These are phyloP conservation scores for Limnothrissa miodon DNA, from an alignment of 2,113 vertebrate species.

Conservation along the genomic window DNA sequence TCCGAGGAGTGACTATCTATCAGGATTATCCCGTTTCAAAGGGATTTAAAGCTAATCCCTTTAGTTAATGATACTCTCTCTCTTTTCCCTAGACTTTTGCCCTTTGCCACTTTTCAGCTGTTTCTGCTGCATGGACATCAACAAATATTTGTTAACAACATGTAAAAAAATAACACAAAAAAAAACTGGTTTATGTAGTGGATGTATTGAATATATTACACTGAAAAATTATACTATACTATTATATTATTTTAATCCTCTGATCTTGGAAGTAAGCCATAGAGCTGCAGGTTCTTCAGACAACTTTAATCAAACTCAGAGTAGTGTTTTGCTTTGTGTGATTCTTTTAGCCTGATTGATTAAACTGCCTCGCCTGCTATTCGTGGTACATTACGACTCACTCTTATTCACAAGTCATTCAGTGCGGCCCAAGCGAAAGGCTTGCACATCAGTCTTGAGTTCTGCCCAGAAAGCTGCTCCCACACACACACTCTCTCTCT, in stretches of 20 bases:
- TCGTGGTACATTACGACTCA: neutral
- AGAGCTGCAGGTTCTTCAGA: neutral
- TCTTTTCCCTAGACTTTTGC: constrained; percentile 7
- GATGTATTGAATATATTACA: neutral
- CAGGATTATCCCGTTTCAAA: constrained; percentile 40
- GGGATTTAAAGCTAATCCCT: constrained; percentile 42
- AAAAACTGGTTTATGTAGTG: too few relatives aligned
- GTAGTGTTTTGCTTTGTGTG: neutral
- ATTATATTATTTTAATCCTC: neutral
- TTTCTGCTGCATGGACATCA: constrained; percentile 8
- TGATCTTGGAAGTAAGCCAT: neutral
- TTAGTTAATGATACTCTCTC: constrained; percentile 32
- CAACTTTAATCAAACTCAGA: neutral
- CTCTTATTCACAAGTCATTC: constrained; percentile 4
- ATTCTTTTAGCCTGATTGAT: constrained; percentile 3
- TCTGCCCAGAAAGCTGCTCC: constrained; percentile 23
- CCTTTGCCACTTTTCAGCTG: constrained; percentile 34
- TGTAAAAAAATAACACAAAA: too few relatives aligned
- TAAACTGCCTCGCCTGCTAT: neutral
- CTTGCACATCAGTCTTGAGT: neutral
- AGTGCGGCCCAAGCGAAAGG: neutral
- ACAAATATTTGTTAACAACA: neutral
- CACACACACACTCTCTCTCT: constrained; percentile 26
- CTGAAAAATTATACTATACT: neutral
- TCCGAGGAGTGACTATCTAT: constrained; percentile 30